Evolutionary conservation across 1,140 invertebrate species (phyloP).

Genomic region (Thereuonema tuberculata): DNA sequence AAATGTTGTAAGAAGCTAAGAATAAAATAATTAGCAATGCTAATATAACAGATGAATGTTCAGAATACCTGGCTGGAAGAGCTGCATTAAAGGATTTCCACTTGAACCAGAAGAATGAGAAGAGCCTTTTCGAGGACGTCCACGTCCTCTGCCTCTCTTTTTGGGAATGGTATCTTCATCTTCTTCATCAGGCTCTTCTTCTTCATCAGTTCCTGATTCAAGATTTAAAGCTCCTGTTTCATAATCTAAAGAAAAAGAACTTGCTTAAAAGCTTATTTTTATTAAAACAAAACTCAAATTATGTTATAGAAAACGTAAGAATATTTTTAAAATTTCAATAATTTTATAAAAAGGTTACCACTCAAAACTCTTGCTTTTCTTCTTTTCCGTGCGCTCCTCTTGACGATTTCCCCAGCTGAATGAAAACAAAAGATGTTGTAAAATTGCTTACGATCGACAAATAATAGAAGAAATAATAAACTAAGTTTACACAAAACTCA

Average conservation of each 20-base stretch:
- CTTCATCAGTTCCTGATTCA: slow-evolving; percentile 14
- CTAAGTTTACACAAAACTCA: too few species aligned
- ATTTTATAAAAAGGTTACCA: slow-evolving; percentile 19
- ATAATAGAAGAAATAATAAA: too few species aligned
- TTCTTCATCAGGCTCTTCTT: slow-evolving; percentile 7
- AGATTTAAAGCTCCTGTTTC: slow-evolving; percentile 17
- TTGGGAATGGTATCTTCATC: neutral
- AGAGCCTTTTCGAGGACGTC: slow-evolving; percentile 10
- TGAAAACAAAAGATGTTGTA: too few species aligned
- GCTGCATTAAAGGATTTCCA: neutral
- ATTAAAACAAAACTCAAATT: neutral
- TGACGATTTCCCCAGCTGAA: slow-evolving; percentile 30
- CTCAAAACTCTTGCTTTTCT: slow-evolving; percentile 26
- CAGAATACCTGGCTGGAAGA: too few species aligned
- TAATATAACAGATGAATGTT: too few species aligned
- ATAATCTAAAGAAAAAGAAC: slow-evolving; percentile 18
- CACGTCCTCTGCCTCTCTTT: slow-evolving; percentile 3
- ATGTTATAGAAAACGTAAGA: neutral
- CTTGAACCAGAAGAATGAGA: neutral
- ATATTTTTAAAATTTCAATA: neutral
- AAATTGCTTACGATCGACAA: too few species aligned
- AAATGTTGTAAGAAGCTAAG: too few species aligned
- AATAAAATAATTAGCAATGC: too few species aligned
- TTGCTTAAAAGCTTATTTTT: neutral
- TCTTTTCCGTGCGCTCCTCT: slow-evolving; percentile 28